These are phyloP conservation scores for Dinocampus coccinellae DNA, from an alignment of 2,888 invertebrate genomes.

Conservation along the genomic window DNA sequence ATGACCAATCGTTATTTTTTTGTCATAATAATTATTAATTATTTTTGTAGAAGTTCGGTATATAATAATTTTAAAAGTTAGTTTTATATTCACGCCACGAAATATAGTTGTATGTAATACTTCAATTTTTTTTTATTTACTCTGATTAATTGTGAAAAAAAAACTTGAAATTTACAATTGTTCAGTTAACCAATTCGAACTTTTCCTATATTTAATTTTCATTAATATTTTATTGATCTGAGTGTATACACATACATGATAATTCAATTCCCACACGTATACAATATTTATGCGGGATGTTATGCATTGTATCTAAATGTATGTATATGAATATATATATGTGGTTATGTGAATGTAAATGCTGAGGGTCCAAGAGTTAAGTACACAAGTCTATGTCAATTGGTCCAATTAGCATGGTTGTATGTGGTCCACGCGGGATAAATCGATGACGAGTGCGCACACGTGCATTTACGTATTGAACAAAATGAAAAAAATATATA, in stretches of 20 bases:
- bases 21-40: too few relatives aligned
- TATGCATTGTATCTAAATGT: not conserved
- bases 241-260: not conserved
- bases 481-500: not conserved
- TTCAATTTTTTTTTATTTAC: too few relatives aligned
- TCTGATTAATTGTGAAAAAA: too few relatives aligned
- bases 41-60: too few relatives aligned
- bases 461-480: conserved; percentile 24
- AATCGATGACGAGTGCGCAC: conserved; percentile 29
- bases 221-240: not conserved
- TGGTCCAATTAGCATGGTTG: conserved; percentile 31
- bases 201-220: too few relatives aligned
- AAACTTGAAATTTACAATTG: too few relatives aligned
- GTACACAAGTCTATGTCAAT: conserved; percentile 31
- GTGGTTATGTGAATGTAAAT: too few relatives aligned
- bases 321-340: not conserved
- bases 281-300: not conserved
- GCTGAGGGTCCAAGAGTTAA: conserved; percentile 21
- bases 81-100: too few relatives aligned
- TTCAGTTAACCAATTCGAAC: too few relatives aligned
- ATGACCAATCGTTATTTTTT: too few relatives aligned
- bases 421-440: conserved; percentile 17
- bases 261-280: not conserved
- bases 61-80: too few relatives aligned
- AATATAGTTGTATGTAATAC: too few relatives aligned